phyloP scores from a whole-genome alignment of 2,113 vertebrate species.

The Seriola rivoliana region DNA sequence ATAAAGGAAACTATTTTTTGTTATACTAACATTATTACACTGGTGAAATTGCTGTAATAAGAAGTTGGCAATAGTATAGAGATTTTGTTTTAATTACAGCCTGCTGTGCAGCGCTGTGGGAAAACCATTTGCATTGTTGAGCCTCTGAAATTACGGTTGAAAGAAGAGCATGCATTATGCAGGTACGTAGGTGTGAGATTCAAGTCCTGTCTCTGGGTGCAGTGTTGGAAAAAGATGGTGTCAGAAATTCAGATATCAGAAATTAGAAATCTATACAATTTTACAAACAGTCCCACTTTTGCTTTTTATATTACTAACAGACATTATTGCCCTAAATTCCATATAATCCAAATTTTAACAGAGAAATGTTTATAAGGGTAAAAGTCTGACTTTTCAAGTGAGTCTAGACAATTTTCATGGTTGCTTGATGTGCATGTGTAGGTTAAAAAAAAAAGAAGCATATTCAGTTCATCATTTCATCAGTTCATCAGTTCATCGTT shows the following conservation, averaged over 20 bases:
- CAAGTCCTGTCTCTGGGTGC: background rate
- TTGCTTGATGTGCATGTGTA: background rate
- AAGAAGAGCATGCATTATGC: constrained; percentile 21
- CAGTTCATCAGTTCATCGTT: background rate
- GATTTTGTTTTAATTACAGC: background rate
- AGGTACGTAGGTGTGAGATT: background rate
- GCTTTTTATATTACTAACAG: background rate
- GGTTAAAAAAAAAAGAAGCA: no score
- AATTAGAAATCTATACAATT: background rate
- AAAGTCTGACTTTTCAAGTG: background rate
- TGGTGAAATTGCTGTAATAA: background rate
- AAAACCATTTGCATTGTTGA: background rate
- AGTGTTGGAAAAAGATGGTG: background rate
- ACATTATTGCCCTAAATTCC: no score
- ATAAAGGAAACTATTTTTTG: background rate
- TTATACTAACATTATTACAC: background rate
- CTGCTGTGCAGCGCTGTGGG: background rate
- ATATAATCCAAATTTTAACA: background rate
- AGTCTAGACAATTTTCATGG: background rate
- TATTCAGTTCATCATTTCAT: no score
- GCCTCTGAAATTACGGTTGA: background rate
- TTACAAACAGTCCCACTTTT: no score
- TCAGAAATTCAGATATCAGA: background rate
- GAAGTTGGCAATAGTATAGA: background rate
- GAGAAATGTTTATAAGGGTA: background rate